Evolutionary conservation across 2,797 vertebrate genomes (phyloP), one percentile per base, ranked within the genome.

Genomic region (Sebastes umbrosus): DNA sequence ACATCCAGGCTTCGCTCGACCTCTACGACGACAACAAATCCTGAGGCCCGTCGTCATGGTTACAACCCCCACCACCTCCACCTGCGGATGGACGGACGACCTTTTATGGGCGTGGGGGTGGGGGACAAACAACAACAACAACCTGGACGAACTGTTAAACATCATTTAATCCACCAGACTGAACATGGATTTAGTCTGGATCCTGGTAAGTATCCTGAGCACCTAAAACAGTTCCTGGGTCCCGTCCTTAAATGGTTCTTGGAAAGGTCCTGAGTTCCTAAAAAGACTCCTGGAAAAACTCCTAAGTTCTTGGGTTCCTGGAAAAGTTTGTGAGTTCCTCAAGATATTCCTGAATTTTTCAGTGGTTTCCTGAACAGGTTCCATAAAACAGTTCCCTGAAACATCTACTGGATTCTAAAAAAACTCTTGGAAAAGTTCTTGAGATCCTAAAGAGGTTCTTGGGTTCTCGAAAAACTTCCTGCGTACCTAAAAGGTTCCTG

Each of bases 21-120:
- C 96, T 97, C 86, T 98, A 97, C 4, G 97, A 99, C 0, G 97
- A 99, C 86, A 98, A 98, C 95, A 99, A 99, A 95, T 98, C 98
- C 91, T 98, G 98, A 99, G 86, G 64, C 22, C 20, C 2, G 5
- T 77, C 5, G 4, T 8, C 66, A 55, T 52, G 62, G 76, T 80
- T 73, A 84, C 86, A 68, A 79, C 91, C 79, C 87, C 31, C 46
- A 31, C 18, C 31, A 13, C 22, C 27, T 22, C 75, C 78, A 90
- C 60, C 60, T 60, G 46, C 75, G 65, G 68, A 75, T 52, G 76
- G 76, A 80, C 10, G 10, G 10, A 36, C 10, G 34, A 36, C 34
- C 34, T 36, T 36, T 36, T 36, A 36, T 36, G 12, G 36, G 36
- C 4, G 36, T 5, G 36, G 36, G 36, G 36, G 36, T 12, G 36